phyloP scores from a whole-genome alignment of 2,888 invertebrate genomes.

The Saturnia japonica region DNA sequence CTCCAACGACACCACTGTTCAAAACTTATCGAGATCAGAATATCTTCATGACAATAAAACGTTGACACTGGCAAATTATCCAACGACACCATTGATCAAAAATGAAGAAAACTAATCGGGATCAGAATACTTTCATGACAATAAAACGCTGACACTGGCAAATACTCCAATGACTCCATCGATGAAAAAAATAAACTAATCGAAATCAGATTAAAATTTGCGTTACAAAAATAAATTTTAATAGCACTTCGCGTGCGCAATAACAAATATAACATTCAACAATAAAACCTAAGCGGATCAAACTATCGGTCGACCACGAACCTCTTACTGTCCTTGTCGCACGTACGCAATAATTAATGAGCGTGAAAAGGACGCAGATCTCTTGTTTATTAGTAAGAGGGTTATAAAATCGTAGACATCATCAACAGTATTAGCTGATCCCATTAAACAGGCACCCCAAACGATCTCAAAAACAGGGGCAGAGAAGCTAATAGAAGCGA shows the following conservation, averaged over 20 bases:
- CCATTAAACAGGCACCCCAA: slow-evolving; percentile 70
- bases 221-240: background rate
- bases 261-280: slow-evolving; percentile 24
- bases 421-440: slow-evolving; percentile 79
- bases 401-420: slow-evolving; percentile 67
- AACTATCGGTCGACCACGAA: slow-evolving; percentile 52
- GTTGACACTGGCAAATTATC: too few species aligned
- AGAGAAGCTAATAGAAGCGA: slow-evolving; percentile 74
- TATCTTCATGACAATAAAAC: too few species aligned
- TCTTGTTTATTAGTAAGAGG: slow-evolving; percentile 70
- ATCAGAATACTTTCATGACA: too few species aligned
- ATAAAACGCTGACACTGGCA: background rate
- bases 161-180: background rate
- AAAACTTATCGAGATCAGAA: background rate
- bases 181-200: background rate
- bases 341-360: slow-evolving; percentile 9
- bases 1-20: background rate
- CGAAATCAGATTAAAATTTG: background rate
- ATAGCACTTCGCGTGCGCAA: slow-evolving; percentile 4
- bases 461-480: slow-evolving; percentile 46
- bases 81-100: too few species aligned
- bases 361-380: slow-evolving; percentile 42
- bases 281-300: slow-evolving; percentile 63
- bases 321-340: slow-evolving; percentile 30
- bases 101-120: too few species aligned